Conservation (phyloP, 1,140 invertebrate species). For the Brachionus rotundiformis region DNA sequence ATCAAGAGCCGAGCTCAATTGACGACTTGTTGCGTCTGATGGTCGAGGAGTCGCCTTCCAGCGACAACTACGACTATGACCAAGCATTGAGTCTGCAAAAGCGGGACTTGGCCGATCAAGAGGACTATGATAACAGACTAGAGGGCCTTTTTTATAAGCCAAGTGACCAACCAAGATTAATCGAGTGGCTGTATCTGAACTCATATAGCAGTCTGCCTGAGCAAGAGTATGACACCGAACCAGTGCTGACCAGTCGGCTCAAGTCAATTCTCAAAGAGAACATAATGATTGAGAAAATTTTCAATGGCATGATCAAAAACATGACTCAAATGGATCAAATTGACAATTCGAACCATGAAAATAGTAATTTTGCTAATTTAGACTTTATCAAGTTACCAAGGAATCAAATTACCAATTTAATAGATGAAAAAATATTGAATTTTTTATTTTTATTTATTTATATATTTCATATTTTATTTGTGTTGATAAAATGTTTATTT, state of each 20-base stretch:
- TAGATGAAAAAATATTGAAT: not conserved
- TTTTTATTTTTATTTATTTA: too few species aligned
- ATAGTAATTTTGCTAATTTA: not conserved
- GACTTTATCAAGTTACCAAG: not conserved
- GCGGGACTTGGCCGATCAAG: not conserved
- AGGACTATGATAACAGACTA: not conserved
- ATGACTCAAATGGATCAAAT: not conserved
- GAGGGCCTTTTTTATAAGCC: not conserved
- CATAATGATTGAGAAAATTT: constrained; percentile 9
- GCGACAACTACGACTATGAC: not conserved
- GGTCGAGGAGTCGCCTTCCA: not conserved
- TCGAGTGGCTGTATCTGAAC: not conserved
- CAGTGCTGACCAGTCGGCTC: not conserved
- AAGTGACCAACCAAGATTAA: not conserved
- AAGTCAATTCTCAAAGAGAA: constrained; percentile 28
- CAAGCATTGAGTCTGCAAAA: not conserved
- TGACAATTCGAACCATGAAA: not conserved
- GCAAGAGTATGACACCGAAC: not conserved
- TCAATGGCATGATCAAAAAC: not conserved
- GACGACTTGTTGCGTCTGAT: not conserved
- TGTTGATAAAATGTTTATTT: too few species aligned
- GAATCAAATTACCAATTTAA: not conserved
- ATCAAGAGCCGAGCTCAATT: not conserved
- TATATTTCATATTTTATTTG: too few species aligned
- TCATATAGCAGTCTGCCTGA: not conserved